A percentile compares a stretch with the other conserved stretches of the same genome.
Conservation (phyloP, 2,888 invertebrate genomes). For the Fabriciana adippe region DNA sequence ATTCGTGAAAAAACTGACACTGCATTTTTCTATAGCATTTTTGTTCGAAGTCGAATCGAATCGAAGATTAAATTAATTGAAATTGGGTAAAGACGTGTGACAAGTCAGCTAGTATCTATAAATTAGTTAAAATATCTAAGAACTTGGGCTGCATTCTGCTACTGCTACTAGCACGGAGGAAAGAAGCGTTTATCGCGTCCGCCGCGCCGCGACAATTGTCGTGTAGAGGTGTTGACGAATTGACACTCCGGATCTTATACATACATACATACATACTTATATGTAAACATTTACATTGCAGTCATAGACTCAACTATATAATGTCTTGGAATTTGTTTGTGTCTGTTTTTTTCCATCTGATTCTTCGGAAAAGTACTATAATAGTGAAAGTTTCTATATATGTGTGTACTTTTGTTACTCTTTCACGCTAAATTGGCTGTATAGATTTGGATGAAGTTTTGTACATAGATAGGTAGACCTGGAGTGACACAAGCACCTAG, state of each 20-base stretch:
- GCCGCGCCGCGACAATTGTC: conserved; percentile 46
- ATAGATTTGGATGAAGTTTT: too few species aligned
- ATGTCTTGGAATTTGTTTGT: too few species aligned
- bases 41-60: too few species aligned
- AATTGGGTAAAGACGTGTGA: too few species aligned
- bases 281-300: too few species aligned
- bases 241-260: conserved; percentile 11
- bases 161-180: conserved; percentile 47
- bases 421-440: too few species aligned
- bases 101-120: too few species aligned
- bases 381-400: background rate
- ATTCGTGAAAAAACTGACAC: too few species aligned
- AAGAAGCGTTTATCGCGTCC: conserved; percentile 56
- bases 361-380: background rate
- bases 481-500: background rate
- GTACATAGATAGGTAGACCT: background rate
- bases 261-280: background rate
- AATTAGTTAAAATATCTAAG: conserved; percentile 17
- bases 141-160: conserved; percentile 35
- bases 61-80: too few species aligned
- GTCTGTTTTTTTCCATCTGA: too few species aligned
- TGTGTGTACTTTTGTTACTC: background rate
- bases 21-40: too few species aligned
- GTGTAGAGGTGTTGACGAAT: conserved; percentile 43
- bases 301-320: too few species aligned